These are phyloP conservation scores for Philereme vetulata DNA, from an alignment of 2,888 invertebrate genomes.

Conservation along the genomic window DNA sequence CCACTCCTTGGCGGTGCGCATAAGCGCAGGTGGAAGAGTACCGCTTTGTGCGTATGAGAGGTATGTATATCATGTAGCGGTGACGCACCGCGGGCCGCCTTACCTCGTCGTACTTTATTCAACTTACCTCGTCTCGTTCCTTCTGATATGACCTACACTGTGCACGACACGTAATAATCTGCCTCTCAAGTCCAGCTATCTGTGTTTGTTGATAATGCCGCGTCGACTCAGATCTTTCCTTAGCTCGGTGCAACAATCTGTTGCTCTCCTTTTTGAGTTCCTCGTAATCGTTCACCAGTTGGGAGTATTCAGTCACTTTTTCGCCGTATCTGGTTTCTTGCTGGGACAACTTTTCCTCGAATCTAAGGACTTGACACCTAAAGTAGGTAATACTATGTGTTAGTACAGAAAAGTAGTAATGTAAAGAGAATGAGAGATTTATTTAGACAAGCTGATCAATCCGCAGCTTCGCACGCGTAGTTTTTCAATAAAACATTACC, in stretches of 20 bases:
- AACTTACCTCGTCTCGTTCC: constrained; percentile 68
- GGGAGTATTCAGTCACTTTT: constrained; percentile 56
- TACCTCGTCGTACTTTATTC: neutral
- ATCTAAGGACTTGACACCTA: constrained; percentile 57
- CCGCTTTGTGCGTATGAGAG: no score
- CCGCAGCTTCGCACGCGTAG: no score
- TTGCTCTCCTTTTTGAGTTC: constrained; percentile 58
- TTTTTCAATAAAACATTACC: no score
- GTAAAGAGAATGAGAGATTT: no score
- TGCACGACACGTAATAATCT: constrained; percentile 68
- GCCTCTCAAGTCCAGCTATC: constrained; percentile 70
- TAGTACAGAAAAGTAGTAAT: neutral
- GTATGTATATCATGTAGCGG: no score
- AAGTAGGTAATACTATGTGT: neutral
- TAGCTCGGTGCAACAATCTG: constrained; percentile 54
- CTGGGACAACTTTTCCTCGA: constrained; percentile 63
- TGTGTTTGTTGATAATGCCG: constrained; percentile 66
- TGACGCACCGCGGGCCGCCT: neutral
- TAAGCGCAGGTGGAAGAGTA: no score
- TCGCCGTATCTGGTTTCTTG: constrained; percentile 58
- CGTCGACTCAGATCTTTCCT: constrained; percentile 66
- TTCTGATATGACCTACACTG: constrained; percentile 67
- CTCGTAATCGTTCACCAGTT: constrained; percentile 58
- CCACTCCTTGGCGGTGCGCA: no score
- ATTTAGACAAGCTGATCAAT: no score